Evolutionary conservation across 2,113 vertebrate genomes (phyloP).

Genomic region (Podiceps cristatus): DNA sequence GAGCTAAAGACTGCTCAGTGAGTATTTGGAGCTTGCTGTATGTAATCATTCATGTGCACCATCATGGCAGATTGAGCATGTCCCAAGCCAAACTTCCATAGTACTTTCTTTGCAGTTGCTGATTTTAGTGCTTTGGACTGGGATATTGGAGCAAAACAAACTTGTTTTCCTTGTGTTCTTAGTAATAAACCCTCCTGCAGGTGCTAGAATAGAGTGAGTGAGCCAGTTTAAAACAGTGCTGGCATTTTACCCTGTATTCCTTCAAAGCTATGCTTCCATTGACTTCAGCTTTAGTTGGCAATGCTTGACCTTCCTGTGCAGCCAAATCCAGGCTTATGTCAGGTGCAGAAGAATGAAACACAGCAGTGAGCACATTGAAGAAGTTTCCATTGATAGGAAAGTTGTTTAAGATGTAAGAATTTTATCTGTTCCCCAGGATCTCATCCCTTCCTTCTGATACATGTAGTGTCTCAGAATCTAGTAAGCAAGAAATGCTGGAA

Average conservation of each 20-base stretch:
- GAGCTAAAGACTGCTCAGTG: background rate
- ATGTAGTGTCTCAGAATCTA: background rate
- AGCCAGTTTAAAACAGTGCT: background rate
- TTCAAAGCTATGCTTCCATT: background rate
- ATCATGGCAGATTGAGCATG: background rate
- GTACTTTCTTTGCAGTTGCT: background rate
- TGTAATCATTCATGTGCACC: background rate
- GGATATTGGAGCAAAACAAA: background rate
- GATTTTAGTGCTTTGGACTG: background rate
- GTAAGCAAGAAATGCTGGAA: background rate
- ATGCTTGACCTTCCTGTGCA: background rate
- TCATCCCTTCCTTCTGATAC: background rate
- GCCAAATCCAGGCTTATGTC: background rate
- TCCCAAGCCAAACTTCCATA: background rate
- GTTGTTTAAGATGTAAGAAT: background rate
- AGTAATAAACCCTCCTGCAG: background rate
- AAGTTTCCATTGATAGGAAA: background rate
- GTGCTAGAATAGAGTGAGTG: background rate
- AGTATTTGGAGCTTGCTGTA: background rate
- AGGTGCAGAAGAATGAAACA: background rate
- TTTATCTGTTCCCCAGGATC: background rate
- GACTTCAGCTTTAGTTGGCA: constrained; percentile 18
- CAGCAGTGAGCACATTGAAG: background rate
- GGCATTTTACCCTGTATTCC: background rate
- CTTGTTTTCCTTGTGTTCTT: background rate